Conservation (phyloP, 2,797 vertebrate genomes). For the Danio kyathit region DNA sequence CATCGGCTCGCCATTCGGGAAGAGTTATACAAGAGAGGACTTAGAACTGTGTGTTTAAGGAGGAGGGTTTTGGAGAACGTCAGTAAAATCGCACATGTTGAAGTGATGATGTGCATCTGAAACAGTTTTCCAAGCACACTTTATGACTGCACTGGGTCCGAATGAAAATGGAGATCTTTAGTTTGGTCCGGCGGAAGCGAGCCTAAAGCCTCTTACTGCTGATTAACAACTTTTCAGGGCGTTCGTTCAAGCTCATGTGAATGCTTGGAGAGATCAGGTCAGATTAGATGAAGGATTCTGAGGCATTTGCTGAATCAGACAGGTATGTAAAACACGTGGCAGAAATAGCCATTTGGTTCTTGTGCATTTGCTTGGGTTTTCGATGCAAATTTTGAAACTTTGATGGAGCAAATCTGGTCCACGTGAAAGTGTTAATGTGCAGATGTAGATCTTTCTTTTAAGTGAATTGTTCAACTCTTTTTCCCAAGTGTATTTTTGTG, state of each 20-base stretch:
- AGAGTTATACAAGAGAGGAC: conserved; percentile 52
- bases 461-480: not conserved
- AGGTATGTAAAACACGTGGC: conserved; percentile 54
- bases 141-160: not conserved
- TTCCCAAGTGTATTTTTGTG: no score
- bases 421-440: not conserved
- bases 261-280: conserved; percentile 27
- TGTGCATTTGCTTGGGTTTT: not conserved
- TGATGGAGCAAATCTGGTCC: not conserved
- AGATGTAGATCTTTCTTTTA: not conserved
- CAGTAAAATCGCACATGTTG: not conserved
- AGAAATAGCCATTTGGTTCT: not conserved
- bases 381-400: conserved; percentile 2
- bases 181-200: not conserved
- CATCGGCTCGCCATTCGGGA: conserved; percentile 35
- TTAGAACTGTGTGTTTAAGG: conserved; percentile 43
- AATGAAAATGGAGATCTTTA: not conserved
- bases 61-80: not conserved
- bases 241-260: not conserved
- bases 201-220: conserved; percentile 11
- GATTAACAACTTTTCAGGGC: conserved; percentile 14
- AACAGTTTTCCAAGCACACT: not conserved
- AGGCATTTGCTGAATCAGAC: conserved; percentile 22
- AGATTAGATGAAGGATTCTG: conserved; percentile 33
- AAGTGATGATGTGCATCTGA: conserved; percentile 4